A percentile compares a stretch with the other conserved stretches of the same genome.
Evolutionary conservation across 2,797 vertebrate genomes (phyloP).

Genomic region (Ateles fusciceps): DNA sequence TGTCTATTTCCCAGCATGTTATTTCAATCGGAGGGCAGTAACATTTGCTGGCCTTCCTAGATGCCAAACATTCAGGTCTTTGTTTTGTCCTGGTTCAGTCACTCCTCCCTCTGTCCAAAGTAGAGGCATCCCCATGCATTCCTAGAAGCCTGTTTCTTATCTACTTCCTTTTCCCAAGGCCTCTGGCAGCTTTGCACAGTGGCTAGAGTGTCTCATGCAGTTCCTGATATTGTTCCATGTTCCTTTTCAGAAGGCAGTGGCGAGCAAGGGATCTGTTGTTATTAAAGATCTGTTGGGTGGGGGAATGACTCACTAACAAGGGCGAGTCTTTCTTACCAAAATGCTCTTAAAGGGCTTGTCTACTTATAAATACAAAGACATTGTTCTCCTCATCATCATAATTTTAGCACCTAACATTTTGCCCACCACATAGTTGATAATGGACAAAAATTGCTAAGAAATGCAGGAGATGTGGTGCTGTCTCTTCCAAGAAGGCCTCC

Average conservation of each 20-base stretch:
- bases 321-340: background rate
- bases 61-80: background rate
- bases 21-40: background rate
- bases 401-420: background rate
- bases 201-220: background rate
- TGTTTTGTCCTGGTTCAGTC: background rate
- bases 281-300: background rate
- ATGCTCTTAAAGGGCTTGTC: background rate
- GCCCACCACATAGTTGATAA: background rate
- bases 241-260: background rate
- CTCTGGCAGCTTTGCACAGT: background rate
- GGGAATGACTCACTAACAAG: background rate
- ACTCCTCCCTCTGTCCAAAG: background rate
- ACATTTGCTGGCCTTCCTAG: background rate
- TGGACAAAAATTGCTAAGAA: background rate
- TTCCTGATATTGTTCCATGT: conserved; percentile 34
- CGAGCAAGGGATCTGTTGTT: background rate
- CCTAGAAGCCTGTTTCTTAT: conserved; percentile 45
- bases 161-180: conserved; percentile 46
- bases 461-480: background rate
- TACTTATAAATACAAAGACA: background rate
- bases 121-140: conserved; percentile 1
- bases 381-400: background rate
- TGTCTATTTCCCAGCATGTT: background rate
- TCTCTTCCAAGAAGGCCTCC: conserved; percentile 40